Evolutionary conservation across 2,888 invertebrate genomes (phyloP).

Genomic region (Marasmarcha lunaedactyla): DNA sequence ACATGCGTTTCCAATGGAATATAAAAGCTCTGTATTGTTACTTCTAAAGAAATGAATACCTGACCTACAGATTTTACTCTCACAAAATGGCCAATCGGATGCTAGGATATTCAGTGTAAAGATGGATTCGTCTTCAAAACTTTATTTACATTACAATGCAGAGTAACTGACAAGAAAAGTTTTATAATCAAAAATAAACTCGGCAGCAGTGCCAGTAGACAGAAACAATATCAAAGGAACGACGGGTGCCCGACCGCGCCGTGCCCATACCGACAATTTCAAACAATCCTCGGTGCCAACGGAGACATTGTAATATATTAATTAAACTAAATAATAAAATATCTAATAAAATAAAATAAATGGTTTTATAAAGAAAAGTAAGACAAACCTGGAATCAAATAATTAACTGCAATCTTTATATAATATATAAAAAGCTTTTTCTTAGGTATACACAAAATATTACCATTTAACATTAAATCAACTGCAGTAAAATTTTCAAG

Average conservation of each 20-base stretch:
- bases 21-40: conserved; percentile 25
- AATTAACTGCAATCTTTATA: conserved; percentile 1
- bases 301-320: conserved; percentile 33
- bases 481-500: background rate
- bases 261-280: conserved; percentile 24
- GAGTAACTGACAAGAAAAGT: conserved; percentile 49
- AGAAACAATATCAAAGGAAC: conserved; percentile 21
- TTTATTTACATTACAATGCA: conserved; percentile 66
- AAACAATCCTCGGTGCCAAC: conserved; percentile 35
- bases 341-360: conserved; percentile 33
- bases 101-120: background rate
- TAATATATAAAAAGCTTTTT: conserved; percentile 2
- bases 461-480: conserved; percentile 2
- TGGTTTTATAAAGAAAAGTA: conserved; percentile 4
- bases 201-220: conserved; percentile 29
- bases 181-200: conserved; percentile 44
- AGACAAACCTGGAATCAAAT: background rate
- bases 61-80: conserved; percentile 14
- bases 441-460: conserved; percentile 2
- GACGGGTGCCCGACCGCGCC: conserved; percentile 10
- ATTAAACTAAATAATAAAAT: conserved; percentile 47
- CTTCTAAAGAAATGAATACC: conserved; percentile 20
- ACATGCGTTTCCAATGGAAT: conserved; percentile 29
- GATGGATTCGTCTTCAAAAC: conserved; percentile 32
- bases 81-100: conserved; percentile 8